Evolutionary conservation across 2,113 vertebrate genomes (phyloP), one percentile per base, ranked within the genome.

Genomic region (Mirza zaza): DNA sequence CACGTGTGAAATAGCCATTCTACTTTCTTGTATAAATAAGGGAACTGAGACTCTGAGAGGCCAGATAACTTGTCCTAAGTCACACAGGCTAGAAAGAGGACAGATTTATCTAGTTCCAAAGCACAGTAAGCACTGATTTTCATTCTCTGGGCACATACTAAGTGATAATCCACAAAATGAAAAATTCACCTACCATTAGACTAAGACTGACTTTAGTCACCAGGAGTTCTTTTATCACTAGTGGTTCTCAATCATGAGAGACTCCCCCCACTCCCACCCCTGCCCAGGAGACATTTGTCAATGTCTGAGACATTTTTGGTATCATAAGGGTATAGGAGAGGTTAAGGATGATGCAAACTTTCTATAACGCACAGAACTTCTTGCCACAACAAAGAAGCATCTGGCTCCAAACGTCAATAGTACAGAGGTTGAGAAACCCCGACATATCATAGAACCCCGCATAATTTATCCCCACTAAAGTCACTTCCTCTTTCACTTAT

Each of bases 241-340:
- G 3, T 82, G 57, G 8, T 83, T 87, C 59, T 87, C 65, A 94
- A 50, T 8, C 17, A 85, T 32, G 57, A 14, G 50, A 90, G n/a
- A 65, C 63, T 84, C 65, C 12, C 11, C 15, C 27, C 14, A 14
- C 0, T 2, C 23, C 34, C 17, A 32, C 48, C 29, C 25, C 65
- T 50, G 18, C 21, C 84, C 27, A 42, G 61, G 32, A 14, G 45
- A 42, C 68, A 92, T 61, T 48, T 61, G 70, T 32, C 21, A 87
- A 91, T 21, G n/a, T 68, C 95, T 75, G 57, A 94, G 85, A 59
- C n/a, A 92, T 71, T 52, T 79, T 87, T 14, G 39, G 55, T 86
- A 34, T 55, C 4, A 7, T 76, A 67, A 42, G 1, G 0, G 42
- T 13, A 8, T 20, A 34, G 11, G 52, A 48, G 14, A 15, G 36